Base-by-base conservation (phyloP, 2,113 vertebrate species). In the Rhinolophus sinicus region DNA sequence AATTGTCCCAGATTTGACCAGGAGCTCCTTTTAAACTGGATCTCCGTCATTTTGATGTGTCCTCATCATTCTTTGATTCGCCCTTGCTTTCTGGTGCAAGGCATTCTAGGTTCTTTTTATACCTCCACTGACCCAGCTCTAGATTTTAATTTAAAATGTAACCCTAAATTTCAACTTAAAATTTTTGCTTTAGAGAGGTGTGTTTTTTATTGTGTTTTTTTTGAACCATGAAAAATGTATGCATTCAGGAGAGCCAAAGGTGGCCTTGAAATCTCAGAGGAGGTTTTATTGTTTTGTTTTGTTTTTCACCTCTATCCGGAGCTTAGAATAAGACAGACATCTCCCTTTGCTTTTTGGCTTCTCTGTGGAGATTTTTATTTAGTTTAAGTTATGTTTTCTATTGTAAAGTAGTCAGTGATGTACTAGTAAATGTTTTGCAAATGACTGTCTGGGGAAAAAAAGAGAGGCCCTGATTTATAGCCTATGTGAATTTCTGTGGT, bases 301-400 rank as follows among this genome's bases (percentile, higher is more conserved):
- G 38, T 54, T 38, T 28, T 22, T 69, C 30, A 35, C 38, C 13
- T 88, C 47, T 88, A n/a, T 35, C 26, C 22, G 80, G 72, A 73
- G 54, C 21, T 80, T 62, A 93, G n/a, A 92, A 60, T 22, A 84
- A 83, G 58, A n/a, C 16, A 95, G 38, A 60, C 15, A 75, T 75
- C 91, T 91, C 84, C 80, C 33, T 93, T 54, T 80, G 65, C 28
- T 85, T 14, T 56, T 84, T 95, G 26, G 24, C 35, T 54, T 93
- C 19, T 76, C 44, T 76, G 30, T 77, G 19, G 35, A 83, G 35
- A 80, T 75, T 89, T 93, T 94, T 14, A 64, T 35, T 88, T 80
- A 67, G 33, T 73, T 67, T 85, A 70, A 83, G 16, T 50, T 69
- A 18, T 75, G 14, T 28, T 50, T 69, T 64, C 56, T 69, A 40